Evolutionary conservation across 2,797 vertebrate genomes (phyloP).

Genomic region (Pseudochromis fuscus): DNA sequence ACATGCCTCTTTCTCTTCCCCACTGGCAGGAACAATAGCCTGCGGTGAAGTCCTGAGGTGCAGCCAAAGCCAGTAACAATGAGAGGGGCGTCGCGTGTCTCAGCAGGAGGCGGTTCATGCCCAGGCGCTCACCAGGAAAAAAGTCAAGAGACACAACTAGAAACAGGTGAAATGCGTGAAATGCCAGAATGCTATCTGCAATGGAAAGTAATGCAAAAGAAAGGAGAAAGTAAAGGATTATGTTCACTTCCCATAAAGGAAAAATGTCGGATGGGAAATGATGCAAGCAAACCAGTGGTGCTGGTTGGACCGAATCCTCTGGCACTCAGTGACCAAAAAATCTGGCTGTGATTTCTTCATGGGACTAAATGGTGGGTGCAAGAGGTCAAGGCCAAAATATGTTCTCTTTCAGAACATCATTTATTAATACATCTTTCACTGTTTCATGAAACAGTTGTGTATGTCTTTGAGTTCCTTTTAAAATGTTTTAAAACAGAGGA

Average conservation of each 20-base stretch:
- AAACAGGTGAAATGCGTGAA: conserved; percentile 71
- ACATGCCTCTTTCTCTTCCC: conserved; percentile 56
- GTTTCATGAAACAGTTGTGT: not conserved
- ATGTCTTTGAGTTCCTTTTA: not conserved
- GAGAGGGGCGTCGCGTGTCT: conserved; percentile 56
- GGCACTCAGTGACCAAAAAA: conserved; percentile 7
- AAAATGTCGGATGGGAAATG: conserved; percentile 29
- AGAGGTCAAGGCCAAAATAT: conserved; percentile 2
- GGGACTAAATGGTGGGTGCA: too few species aligned
- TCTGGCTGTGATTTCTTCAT: conserved; percentile 6
- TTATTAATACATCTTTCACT: not conserved
- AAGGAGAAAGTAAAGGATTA: conserved; percentile 54
- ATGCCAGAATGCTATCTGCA: conserved; percentile 58
- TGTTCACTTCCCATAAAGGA: conserved; percentile 26
- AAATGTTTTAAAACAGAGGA: not conserved
- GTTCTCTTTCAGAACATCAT: not conserved
- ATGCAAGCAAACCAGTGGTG: conserved; percentile 8
- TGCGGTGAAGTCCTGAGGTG: conserved; percentile 58
- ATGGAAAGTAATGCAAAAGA: conserved; percentile 33
- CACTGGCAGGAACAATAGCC: conserved; percentile 57
- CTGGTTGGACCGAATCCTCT: conserved; percentile 12
- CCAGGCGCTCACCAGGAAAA: conserved; percentile 18
- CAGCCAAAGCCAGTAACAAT: conserved; percentile 65
- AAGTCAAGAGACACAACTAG: conserved; percentile 33
- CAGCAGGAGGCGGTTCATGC: conserved; percentile 55